Evolutionary conservation across 2,888 invertebrate species (phyloP).

Genomic region (Caenorhabditis angaria): DNA sequence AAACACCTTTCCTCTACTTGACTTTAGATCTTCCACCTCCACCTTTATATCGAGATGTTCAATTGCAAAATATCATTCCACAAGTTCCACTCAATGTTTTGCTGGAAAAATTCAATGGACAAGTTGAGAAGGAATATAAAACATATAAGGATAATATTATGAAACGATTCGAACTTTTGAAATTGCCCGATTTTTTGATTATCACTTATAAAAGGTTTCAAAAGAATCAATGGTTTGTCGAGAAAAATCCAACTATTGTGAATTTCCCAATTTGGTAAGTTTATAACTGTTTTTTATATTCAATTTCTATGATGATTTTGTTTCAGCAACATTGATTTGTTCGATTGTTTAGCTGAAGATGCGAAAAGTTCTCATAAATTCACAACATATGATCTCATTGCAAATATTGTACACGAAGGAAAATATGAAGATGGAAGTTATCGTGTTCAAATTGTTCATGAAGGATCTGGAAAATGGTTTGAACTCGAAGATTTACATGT

Average conservation of each 20-base stretch:
- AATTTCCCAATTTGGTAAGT: constrained; percentile 93
- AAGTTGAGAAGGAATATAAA: constrained; percentile 94
- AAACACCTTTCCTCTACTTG: constrained; percentile 92
- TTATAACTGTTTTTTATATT: neutral
- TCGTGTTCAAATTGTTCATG: constrained; percentile 88
- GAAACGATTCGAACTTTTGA: constrained; percentile 93
- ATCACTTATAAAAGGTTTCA: constrained; percentile 96
- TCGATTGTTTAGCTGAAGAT: constrained; percentile 90
- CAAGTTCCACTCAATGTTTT: constrained; percentile 88
- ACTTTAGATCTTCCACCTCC: constrained; percentile 97
- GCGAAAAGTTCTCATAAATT: constrained; percentile 77
- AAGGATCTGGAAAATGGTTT: constrained; percentile 86
- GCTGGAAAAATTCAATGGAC: constrained; percentile 93
- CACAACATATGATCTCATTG: constrained; percentile 94
- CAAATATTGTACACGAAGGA: constrained; percentile 98
- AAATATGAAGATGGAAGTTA: constrained; percentile 93
- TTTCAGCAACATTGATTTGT: constrained; percentile 92
- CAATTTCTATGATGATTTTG: constrained; percentile 13
- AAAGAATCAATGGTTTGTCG: constrained; percentile 97
- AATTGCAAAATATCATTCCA: constrained; percentile 97
- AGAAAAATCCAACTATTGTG: constrained; percentile 99
- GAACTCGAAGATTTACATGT: constrained; percentile 95
- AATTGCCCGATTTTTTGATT: constrained; percentile 79
- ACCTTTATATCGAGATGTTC: constrained; percentile 95
- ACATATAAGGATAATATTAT: constrained; percentile 98